A percentile compares a stretch with the other conserved stretches of the same genome.
phyloP scores from a whole-genome alignment of 2,797 vertebrate species.

The Lacerta bilineata region DNA sequence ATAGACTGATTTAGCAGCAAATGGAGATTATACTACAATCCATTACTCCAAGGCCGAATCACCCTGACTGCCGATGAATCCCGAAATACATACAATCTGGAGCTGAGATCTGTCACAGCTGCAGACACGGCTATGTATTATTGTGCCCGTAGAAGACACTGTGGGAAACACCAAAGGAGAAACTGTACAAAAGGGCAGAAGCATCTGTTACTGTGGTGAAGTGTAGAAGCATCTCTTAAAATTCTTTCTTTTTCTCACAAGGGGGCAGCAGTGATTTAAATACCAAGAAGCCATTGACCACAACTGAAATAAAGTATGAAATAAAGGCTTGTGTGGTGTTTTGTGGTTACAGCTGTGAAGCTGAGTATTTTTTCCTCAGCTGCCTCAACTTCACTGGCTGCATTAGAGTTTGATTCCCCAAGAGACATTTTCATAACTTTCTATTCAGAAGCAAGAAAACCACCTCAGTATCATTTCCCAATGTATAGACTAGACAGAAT shows the following conservation, averaged over 20 bases:
- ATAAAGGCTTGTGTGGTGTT: too few relatives aligned
- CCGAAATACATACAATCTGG: neutral
- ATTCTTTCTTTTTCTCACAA: neutral
- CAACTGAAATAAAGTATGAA: too few relatives aligned
- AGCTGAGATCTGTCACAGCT: neutral
- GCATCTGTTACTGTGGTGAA: neutral
- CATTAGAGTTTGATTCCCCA: too few relatives aligned
- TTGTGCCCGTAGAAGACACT: neutral
- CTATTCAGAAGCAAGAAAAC: too few relatives aligned
- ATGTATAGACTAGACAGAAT: too few relatives aligned
- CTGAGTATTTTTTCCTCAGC: too few relatives aligned
- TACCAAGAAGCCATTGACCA: fast-evolving
- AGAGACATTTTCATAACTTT: too few relatives aligned
- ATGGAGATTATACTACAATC: neutral
- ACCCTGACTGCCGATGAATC: neutral
- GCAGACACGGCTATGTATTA: neutral
- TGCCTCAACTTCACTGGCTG: too few relatives aligned
- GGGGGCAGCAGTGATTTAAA: neutral
- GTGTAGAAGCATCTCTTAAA: too few relatives aligned
- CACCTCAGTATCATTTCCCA: too few relatives aligned
- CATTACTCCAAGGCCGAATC: neutral
- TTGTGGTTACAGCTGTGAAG: too few relatives aligned
- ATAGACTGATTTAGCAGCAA: neutral
- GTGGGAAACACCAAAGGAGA: neutral
- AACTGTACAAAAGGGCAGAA: neutral